A percentile compares a stretch with the other conserved stretches of the same genome.
These are phyloP conservation scores for Tupiocoris notatus DNA, from an alignment of 2,888 invertebrate species.

Conservation along the genomic window DNA sequence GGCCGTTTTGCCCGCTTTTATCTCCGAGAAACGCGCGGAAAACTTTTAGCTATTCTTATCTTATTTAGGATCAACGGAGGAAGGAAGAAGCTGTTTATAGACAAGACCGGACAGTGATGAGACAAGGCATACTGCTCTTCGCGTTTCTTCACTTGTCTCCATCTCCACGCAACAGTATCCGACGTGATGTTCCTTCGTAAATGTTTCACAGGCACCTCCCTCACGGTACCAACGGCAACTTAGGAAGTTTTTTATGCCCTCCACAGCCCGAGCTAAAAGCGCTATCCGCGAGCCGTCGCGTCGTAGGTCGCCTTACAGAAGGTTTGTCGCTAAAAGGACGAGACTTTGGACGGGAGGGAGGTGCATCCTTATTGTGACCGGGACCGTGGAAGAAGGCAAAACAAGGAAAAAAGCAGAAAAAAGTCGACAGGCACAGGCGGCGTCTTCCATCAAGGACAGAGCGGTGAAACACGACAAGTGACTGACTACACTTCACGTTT, in stretches of 20 bases:
- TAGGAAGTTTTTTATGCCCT: not conserved
- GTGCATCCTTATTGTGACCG: not conserved
- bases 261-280: too few species aligned
- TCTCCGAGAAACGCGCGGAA: too few species aligned
- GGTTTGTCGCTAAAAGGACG: not conserved
- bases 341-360: not conserved
- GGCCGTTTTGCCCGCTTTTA: too few species aligned
- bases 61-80: too few species aligned
- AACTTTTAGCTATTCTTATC: too few species aligned
- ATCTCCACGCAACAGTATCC: not conserved
- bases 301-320: not conserved
- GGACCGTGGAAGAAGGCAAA: not conserved
- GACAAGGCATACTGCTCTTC: not conserved
- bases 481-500: not conserved
- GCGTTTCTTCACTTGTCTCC: not conserved
- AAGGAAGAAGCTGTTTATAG: not conserved
- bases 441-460: not conserved
- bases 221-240: not conserved
- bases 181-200: not conserved
- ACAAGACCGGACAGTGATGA: not conserved
- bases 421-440: not conserved
- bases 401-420: not conserved
- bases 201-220: not conserved
- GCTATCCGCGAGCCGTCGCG: not conserved
- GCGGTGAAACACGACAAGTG: not conserved